These are phyloP conservation scores for Clarias gariepinus DNA, from an alignment of 2,113 vertebrate genomes.

Conservation along the genomic window DNA sequence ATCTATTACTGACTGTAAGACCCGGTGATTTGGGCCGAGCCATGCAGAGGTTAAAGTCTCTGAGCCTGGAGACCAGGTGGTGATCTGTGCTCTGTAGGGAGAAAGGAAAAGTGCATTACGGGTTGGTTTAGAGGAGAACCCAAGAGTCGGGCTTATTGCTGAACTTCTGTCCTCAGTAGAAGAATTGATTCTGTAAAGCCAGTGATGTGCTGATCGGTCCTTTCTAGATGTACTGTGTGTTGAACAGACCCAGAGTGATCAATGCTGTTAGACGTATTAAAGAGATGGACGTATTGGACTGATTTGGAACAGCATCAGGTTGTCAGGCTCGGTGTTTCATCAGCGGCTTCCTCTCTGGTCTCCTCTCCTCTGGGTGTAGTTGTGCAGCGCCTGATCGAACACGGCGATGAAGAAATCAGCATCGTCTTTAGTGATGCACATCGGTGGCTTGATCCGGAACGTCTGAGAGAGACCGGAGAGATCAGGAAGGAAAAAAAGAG, in stretches of 20 bases:
- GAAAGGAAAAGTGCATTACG: background rate
- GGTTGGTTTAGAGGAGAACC: background rate
- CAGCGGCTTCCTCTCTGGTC: too few relatives aligned
- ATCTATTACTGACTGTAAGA: background rate
- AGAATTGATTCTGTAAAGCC: background rate
- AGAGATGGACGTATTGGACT: background rate
- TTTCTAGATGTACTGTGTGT: background rate
- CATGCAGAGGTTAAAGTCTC: background rate
- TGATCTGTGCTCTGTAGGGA: background rate
- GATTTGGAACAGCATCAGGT: background rate
- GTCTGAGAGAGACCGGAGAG: slow-evolving; percentile 68
- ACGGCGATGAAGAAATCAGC: slow-evolving; percentile 84
- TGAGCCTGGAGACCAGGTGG: background rate
- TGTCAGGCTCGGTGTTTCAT: slow-evolving; percentile 2
- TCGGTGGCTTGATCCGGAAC: slow-evolving; percentile 87
- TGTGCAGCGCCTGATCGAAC: slow-evolving; percentile 76
- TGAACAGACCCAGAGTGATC: background rate
- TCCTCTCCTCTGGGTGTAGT: slow-evolving; percentile 70
- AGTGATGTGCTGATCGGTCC: background rate
- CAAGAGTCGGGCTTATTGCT: background rate
- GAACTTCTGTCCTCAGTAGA: background rate
- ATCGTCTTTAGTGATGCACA: slow-evolving; percentile 89
- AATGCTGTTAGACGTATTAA: background rate
- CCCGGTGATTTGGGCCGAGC: background rate
- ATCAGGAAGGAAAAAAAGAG: background rate